Evolutionary conservation across 1,140 invertebrate species (phyloP), one percentile per base, ranked within the genome.

Genomic region (Globodera ellingtonae): DNA sequence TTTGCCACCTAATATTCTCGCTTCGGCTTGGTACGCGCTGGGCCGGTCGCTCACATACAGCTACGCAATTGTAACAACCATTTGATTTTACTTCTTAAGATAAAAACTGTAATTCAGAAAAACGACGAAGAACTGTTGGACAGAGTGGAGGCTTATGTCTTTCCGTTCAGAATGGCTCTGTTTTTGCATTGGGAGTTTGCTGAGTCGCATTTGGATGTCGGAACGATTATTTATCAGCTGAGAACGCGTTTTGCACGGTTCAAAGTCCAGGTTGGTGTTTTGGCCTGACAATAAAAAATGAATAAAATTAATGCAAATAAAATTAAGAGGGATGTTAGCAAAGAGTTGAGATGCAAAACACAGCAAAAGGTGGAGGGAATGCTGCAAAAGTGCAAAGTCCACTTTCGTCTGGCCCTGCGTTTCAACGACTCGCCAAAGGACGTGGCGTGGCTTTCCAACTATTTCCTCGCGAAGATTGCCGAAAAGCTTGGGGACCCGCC

Each of bases 381-480:
- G 82, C 21, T 82, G 13, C 35, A 24, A 5, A 72, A 80, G 24
- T 82, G 81, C 59, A 69, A 69, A 48, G 65, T 71, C 6, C 82
- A 82, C 62, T 82, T 84, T 72, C 35, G 59, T 9, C 35, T 82
- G 48, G 81, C 81, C 24, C 44, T 62, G 1, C 24, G 35, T 18
- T 79, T 79, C 83, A 84, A 84, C 21, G 74, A 80, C 18, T 52
- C 52, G n/a, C 47, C 84, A 48, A 71, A 52, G 21, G 82, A 83
- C 8, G 79, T 86, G 10, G 48, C 84, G 2, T 83, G 82, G 82
- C 79, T 83, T 15, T 52, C 65, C 56, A 47, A 81, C 18, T 83
- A 86, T 65, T 83, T 83, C 46, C 69, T 86, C n/a, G 82, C 74
- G 13, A 83, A 83, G 44, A 73, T 83, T 79, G 44, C 85, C 66